A percentile compares a stretch with the other conserved stretches of the same genome.
Conservation (phyloP, 2,888 invertebrate species). For the Sarcophaga rosellei region DNA sequence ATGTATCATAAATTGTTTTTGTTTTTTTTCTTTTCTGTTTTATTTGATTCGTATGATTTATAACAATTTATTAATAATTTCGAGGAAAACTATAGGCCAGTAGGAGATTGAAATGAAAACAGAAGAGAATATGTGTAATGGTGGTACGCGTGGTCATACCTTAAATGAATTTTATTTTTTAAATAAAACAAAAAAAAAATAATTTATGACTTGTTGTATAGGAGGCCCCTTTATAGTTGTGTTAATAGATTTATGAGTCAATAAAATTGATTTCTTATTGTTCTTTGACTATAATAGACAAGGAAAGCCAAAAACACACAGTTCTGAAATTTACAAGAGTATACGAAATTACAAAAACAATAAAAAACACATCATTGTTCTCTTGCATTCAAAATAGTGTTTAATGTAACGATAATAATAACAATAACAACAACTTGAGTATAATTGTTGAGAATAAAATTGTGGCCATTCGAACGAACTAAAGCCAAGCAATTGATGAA, state of each 20-base stretch:
- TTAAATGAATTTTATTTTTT: constrained; percentile 11
- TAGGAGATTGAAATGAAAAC: not conserved
- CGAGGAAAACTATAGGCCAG: not conserved
- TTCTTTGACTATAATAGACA: constrained; percentile 9
- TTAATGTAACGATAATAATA: too few species aligned
- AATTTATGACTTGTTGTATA: constrained; percentile 58
- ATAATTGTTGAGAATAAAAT: too few species aligned
- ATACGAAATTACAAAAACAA: too few species aligned
- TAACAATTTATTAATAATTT: constrained; percentile 17
- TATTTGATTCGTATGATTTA: constrained; percentile 39
- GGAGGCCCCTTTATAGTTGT: constrained; percentile 38
- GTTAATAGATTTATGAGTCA: constrained; percentile 67
- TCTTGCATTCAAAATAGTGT: too few species aligned
- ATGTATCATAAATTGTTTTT: constrained; percentile 45
- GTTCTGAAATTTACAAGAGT: not conserved
- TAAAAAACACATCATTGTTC: too few species aligned
- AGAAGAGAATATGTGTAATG: not conserved
- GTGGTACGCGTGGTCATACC: not conserved
- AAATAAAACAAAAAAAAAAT: not conserved
- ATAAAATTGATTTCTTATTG: constrained; percentile 69
- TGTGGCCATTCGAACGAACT: too few species aligned
- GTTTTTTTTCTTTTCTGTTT: too few species aligned
- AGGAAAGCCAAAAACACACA: not conserved
- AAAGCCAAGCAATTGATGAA: too few species aligned
- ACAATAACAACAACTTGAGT: too few species aligned